Percentiles rank a stretch among this genome's conserved stretches.
Evolutionary conservation across 2,113 vertebrate genomes (phyloP).

Genomic region (Misgurnus mizolepis): DNA sequence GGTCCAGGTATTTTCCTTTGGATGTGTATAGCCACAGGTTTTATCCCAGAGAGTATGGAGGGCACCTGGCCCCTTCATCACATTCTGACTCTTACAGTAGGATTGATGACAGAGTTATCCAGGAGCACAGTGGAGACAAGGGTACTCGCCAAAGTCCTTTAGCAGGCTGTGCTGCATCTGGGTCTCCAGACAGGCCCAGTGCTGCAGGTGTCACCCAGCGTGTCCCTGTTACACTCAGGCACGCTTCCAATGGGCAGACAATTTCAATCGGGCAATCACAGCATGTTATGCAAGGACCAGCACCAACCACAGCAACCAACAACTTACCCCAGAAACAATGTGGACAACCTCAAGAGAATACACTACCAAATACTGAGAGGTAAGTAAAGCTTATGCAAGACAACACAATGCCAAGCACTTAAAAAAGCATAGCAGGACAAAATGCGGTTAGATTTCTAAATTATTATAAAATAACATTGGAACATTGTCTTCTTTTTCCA

Average conservation of each 20-base stretch:
- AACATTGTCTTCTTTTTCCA: conserved; percentile 32
- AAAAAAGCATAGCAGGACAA: not conserved
- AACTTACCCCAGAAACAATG: conserved; percentile 43
- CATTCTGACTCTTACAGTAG: conserved; percentile 68
- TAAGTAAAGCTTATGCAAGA: not conserved
- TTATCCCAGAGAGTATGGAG: conserved; percentile 65
- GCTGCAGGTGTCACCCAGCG: conserved; percentile 84
- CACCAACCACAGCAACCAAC: conserved; percentile 62
- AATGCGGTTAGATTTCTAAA: no score
- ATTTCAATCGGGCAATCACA: conserved; percentile 63
- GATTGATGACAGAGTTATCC: conserved; percentile 52
- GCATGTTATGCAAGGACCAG: conserved; percentile 52
- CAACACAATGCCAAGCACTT: not conserved
- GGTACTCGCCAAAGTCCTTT: conserved; percentile 87
- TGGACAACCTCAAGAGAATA: conserved; percentile 60
- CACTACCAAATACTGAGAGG: conserved; percentile 48
- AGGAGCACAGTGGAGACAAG: conserved; percentile 70
- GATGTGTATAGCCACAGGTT: conserved; percentile 74
- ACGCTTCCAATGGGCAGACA: conserved; percentile 51
- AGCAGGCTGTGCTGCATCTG: conserved; percentile 85
- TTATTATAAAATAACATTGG: not conserved
- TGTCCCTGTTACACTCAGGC: conserved; percentile 62
- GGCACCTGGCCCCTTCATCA: conserved; percentile 72
- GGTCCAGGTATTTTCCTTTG: conserved; percentile 61
- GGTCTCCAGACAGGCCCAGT: conserved; percentile 89